These are phyloP conservation scores for Hyposmocoma kahamanoa DNA, from an alignment of 1,140 invertebrate species.

Conservation along the genomic window DNA sequence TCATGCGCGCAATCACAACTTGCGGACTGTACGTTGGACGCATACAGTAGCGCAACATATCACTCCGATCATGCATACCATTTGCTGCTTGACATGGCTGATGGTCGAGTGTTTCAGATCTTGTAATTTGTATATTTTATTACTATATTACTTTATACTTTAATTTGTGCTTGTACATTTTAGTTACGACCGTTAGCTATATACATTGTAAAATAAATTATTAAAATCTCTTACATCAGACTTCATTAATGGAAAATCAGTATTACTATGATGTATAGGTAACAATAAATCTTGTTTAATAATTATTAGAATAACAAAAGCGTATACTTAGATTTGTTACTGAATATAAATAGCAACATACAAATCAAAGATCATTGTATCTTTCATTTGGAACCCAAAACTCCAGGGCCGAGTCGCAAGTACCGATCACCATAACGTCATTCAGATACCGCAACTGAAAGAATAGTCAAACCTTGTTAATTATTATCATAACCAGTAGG, in stretches of 20 bases:
- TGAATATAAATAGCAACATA: neutral
- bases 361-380: slow-evolving; percentile 7
- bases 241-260: neutral
- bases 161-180: too few relatives aligned
- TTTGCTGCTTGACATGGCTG: too few relatives aligned
- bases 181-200: too few relatives aligned
- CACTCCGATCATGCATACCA: too few relatives aligned
- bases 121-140: too few relatives aligned
- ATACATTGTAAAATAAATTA: neutral
- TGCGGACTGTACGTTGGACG: too few relatives aligned
- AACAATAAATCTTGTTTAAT: neutral
- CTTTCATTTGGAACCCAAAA: slow-evolving; percentile 51
- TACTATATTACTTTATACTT: too few relatives aligned
- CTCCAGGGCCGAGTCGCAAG: slow-evolving; percentile 55
- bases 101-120: too few relatives aligned
- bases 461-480: too few relatives aligned
- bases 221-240: neutral
- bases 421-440: slow-evolving; percentile 47
- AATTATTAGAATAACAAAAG: neutral
- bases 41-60: too few relatives aligned
- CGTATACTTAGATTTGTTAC: neutral
- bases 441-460: slow-evolving; percentile 56
- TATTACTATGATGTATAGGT: neutral
- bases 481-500: too few relatives aligned
- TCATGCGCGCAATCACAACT: too few relatives aligned